Evolutionary conservation across 1,140 invertebrate species (phyloP).

Genomic region (Euwallacea similis): DNA sequence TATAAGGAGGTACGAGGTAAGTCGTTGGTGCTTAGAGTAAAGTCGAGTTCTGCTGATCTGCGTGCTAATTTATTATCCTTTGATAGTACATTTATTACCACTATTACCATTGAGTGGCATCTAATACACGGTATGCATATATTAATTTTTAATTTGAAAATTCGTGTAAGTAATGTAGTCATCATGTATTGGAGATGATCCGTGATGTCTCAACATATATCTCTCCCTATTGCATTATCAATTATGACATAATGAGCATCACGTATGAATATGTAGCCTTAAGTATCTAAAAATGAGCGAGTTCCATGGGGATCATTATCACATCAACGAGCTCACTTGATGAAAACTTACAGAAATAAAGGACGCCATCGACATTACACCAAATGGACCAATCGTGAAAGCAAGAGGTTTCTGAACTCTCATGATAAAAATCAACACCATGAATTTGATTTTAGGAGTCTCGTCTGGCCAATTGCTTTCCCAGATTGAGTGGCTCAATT

Average conservation of each 20-base stretch:
- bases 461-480: slow-evolving; percentile 35
- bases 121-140: too few species aligned
- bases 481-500: slow-evolving; percentile 26
- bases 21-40: too few species aligned
- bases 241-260: neutral
- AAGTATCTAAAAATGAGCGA: slow-evolving; percentile 2
- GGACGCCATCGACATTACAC: slow-evolving; percentile 29
- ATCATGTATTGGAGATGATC: too few species aligned
- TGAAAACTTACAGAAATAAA: slow-evolving; percentile 25
- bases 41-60: too few species aligned
- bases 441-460: slow-evolving; percentile 18
- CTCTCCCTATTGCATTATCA: neutral
- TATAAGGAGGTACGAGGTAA: too few species aligned
- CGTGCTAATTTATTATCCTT: too few species aligned
- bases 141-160: too few species aligned
- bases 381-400: slow-evolving; percentile 29
- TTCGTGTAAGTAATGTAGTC: too few species aligned
- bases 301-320: neutral
- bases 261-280: slow-evolving; percentile 22
- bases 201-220: too few species aligned
- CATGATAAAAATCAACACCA: slow-evolving; percentile 36
- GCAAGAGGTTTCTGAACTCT: slow-evolving; percentile 18
- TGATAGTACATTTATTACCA: too few species aligned
- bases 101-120: too few species aligned
- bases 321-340: neutral